Base-by-base conservation (phyloP, 2,888 invertebrate species). In the Antitype chi region DNA sequence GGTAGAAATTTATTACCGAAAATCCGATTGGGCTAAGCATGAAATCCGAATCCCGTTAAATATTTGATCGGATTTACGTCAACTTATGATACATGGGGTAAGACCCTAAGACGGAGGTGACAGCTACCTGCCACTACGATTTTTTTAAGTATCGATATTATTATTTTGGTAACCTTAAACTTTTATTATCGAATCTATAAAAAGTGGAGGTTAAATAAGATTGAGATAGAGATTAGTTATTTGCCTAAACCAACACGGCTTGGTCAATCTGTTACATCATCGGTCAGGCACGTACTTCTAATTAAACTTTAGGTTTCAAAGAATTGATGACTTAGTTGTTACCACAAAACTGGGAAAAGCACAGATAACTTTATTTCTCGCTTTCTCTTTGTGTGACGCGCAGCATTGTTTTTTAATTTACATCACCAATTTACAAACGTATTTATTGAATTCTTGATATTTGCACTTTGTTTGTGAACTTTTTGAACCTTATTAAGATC, bases 1-100 rank as follows among this genome's bases (percentile, higher is more conserved):
- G 85, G 87, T 86, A 85, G 88, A 93, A 92, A 94, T 93, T 93
- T 93, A 93, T 92, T 87, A 90, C 74, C 82, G 79, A 89, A 93
- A 93, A 93, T 92, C 90, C 91, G 91, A 93, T 91, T 89, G 88
- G 89, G 76, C 75, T 86, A 90, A 89, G 89, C 88, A 90, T 89
- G 88, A 91, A 94, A 93, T 92, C 91, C 89, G 89, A 89, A 94
- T 92, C 93, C 94, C 95, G 94, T 96, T 95, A 94, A 96, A 95
- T 94, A 93, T 94, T 94, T 95, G 94, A 95, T 95, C 94, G 95
- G 96, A 95, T 96, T 95, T 95, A 91, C 91, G 96, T 96, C 96
- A 93, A 89, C 88, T 90, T 91, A 91, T 93, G 93, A 95, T 94
- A 92, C 90, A 94, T 93, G 91, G 91, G 90, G 87, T 90, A 86